These are phyloP conservation scores for Sinodicranocentrus sp. DNA, from an alignment of 2,888 invertebrate species.

Conservation along the genomic window DNA sequence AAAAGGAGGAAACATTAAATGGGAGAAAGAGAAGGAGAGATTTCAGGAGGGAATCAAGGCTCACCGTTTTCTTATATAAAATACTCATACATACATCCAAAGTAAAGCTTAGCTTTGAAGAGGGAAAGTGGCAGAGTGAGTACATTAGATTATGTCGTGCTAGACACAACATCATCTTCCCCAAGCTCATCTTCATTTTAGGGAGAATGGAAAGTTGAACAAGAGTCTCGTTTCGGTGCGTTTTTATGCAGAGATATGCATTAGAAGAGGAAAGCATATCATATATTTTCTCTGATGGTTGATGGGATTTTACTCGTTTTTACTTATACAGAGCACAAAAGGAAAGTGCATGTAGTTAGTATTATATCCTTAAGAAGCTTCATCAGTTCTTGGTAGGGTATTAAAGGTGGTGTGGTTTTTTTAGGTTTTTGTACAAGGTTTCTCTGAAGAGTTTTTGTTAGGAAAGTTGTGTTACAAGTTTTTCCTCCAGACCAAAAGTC, in stretches of 20 bases:
- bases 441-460: too few species aligned
- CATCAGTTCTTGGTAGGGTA: too few species aligned
- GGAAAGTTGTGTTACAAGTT: too few species aligned
- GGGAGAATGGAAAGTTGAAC: too few species aligned
- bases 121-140: neutral
- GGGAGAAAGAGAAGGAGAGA: conserved; percentile 10
- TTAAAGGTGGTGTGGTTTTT: too few species aligned
- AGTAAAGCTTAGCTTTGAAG: conserved; percentile 12
- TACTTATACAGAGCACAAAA: neutral
- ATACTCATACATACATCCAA: too few species aligned
- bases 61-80: conserved; percentile 18
- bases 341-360: neutral
- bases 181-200: conserved; percentile 14
- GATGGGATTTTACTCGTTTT: conserved; percentile 7
- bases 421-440: too few species aligned
- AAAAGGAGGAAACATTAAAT: conserved; percentile 59
- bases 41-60: conserved; percentile 32
- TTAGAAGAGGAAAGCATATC: neutral
- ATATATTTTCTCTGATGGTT: neutral
- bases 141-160: conserved; percentile 29
- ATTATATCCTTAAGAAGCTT: too few species aligned
- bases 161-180: conserved; percentile 10
- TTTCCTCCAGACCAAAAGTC: too few species aligned
- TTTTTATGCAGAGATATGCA: neutral
- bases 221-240: neutral